Conservation (phyloP, 2,797 vertebrate species). For the Iguana delicatissima region DNA sequence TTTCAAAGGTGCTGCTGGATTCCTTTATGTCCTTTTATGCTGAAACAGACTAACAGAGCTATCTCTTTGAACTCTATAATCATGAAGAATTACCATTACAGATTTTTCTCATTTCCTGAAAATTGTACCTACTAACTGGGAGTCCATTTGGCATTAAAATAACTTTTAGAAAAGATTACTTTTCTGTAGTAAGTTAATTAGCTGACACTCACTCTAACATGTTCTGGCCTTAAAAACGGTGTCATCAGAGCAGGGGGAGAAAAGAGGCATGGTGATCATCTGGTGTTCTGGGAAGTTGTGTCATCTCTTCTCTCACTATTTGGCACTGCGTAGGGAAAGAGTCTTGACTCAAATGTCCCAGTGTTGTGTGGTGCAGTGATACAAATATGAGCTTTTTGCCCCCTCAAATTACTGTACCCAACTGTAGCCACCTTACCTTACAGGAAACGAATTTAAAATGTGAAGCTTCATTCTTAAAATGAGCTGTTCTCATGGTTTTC, state of each 20-base stretch:
- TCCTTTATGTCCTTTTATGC: no score
- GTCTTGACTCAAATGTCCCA: conserved; percentile 5
- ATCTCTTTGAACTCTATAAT: no score
- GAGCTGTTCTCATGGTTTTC: not conserved
- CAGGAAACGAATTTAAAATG: not conserved
- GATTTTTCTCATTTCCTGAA: not conserved
- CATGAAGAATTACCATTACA: no score
- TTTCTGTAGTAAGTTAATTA: conserved; percentile 11
- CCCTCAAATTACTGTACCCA: not conserved
- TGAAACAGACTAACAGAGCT: no score
- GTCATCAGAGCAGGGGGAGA: conserved; percentile 3
- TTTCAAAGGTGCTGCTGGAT: no score
- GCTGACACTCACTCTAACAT: not conserved
- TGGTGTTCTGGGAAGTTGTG: not conserved
- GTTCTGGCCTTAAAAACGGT: conserved; percentile 17
- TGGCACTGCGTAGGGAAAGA: not conserved
- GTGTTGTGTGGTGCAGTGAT: not conserved
- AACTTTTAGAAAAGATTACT: not conserved
- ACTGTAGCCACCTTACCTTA: not conserved
- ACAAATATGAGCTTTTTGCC: not conserved
- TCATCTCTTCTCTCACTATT: not conserved
- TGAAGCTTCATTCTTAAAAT: not conserved
- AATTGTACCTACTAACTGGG: not conserved
- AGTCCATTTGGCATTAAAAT: not conserved
- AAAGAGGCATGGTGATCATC: not conserved